Percentiles rank a stretch among this genome's conserved stretches.
phyloP scores from a whole-genome alignment of 2,888 invertebrate genomes.

The Agrotis puta region DNA sequence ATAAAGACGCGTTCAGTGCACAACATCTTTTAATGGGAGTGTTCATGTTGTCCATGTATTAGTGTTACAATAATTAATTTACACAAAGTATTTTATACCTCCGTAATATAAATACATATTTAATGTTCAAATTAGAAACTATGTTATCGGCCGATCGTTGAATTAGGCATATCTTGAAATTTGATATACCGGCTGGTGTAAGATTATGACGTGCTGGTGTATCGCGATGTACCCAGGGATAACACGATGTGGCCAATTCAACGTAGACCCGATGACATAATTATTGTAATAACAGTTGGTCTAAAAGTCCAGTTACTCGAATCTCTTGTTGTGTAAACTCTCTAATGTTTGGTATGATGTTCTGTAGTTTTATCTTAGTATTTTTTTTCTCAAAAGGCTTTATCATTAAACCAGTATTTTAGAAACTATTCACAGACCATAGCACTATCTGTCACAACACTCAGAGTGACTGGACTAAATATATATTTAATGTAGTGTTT shows the following conservation, averaged over 20 bases:
- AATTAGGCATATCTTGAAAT: too few species aligned
- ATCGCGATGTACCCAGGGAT: too few species aligned
- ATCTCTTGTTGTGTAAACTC: slow-evolving; percentile 47
- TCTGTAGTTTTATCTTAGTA: slow-evolving; percentile 40
- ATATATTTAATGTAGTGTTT: slow-evolving; percentile 67
- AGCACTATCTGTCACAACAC: slow-evolving; percentile 9
- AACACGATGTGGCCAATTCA: too few species aligned
- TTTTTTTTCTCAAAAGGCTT: background rate
- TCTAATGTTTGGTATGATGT: slow-evolving; percentile 26
- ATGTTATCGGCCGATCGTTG: too few species aligned
- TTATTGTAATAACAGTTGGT: slow-evolving; percentile 39
- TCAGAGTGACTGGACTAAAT: slow-evolving; percentile 62
- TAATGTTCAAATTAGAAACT: slow-evolving; percentile 57
- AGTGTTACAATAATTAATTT: slow-evolving; percentile 63
- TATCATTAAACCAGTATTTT: slow-evolving; percentile 31
- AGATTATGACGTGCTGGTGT: too few species aligned
- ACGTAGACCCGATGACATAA: background rate
- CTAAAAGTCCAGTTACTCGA: slow-evolving; percentile 65
- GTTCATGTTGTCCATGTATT: slow-evolving; percentile 64
- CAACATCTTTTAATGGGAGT: slow-evolving; percentile 64
- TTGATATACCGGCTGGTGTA: too few species aligned
- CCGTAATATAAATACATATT: slow-evolving; percentile 55
- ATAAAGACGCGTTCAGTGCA: slow-evolving; percentile 62
- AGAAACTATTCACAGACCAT: slow-evolving; percentile 10
- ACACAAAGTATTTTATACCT: slow-evolving; percentile 70